These are phyloP conservation scores for Pristionchus maxplancki DNA, from an alignment of 2,888 invertebrate species.

Conservation along the genomic window DNA sequence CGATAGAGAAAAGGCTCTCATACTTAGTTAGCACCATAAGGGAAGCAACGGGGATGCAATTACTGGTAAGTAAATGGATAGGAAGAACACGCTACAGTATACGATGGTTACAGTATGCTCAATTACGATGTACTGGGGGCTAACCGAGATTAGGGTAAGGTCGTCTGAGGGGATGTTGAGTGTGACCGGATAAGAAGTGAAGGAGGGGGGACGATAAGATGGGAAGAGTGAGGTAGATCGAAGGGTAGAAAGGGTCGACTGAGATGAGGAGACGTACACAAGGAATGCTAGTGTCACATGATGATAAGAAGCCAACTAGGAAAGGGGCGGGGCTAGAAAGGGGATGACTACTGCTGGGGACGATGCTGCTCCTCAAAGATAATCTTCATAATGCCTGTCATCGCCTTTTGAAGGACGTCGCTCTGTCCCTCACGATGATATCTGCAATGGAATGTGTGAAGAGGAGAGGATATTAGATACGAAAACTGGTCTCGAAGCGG, in stretches of 20 bases:
- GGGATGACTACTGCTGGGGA: neutral
- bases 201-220: neutral
- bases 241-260: slow-evolving; percentile 22
- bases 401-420: neutral
- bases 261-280: slow-evolving; percentile 39
- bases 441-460: too few species aligned
- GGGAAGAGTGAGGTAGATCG: slow-evolving; percentile 29
- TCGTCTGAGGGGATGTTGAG: slow-evolving; percentile 17
- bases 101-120: slow-evolving; percentile 13
- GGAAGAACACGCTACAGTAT: slow-evolving; percentile 10
- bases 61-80: slow-evolving; percentile 23
- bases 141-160: slow-evolving; percentile 33
- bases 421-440: neutral
- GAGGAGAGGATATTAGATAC: too few species aligned
- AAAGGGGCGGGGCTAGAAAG: neutral
- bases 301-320: neutral
- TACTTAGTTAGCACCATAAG: slow-evolving; percentile 25
- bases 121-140: neutral
- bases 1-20: slow-evolving; percentile 7
- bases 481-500: too few species aligned
- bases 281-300: slow-evolving; percentile 1
- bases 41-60: slow-evolving; percentile 3
- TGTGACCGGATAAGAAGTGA: slow-evolving; percentile 41
- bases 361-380: neutral
- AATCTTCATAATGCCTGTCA: neutral